A percentile compares a stretch with the other conserved stretches of the same genome.
Evolutionary conservation across 35 echinoderm and acorn worm genomes (phyloP).

Genomic region (Heliocidaris erythrogramma): DNA sequence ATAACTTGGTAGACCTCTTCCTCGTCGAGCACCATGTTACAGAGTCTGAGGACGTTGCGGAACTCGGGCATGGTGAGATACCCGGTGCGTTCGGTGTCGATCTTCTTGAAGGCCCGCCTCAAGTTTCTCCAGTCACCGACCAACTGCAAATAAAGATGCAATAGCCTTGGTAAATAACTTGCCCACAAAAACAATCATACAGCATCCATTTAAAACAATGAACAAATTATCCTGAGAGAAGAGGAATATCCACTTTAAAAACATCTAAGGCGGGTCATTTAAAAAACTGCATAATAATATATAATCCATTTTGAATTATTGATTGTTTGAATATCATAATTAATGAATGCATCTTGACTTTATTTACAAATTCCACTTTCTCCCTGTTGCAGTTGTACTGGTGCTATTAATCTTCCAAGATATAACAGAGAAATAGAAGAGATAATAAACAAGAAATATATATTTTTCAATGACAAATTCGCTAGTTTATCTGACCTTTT

Average conservation of each 20-base stretch:
- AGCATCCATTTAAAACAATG: no score
- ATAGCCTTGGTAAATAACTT: background rate
- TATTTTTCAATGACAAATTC: no score
- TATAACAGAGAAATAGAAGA: no score
- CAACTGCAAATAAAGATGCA: slow-evolving; percentile 56
- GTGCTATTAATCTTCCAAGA: no score
- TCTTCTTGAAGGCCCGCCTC: slow-evolving; percentile 87
- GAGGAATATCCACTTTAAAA: background rate
- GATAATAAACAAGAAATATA: no score
- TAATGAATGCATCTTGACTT: no score
- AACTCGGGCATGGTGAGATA: slow-evolving; percentile 91
- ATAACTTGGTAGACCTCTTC: slow-evolving; percentile 99
- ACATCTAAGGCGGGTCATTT: no score
- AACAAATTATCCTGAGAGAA: background rate
- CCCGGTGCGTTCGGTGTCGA: slow-evolving; percentile 79
- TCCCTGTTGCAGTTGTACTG: no score
- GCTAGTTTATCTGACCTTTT: slow-evolving; percentile 61
- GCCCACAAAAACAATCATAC: no score
- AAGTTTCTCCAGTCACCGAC: slow-evolving; percentile 95
- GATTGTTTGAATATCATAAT: no score
- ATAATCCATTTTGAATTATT: no score
- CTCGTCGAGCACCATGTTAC: slow-evolving; percentile 79
- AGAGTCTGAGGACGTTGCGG: slow-evolving; percentile 76
- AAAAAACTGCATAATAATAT: no score
- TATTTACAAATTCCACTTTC: background rate